Percentiles rank a stretch among this genome's conserved stretches.
These are phyloP conservation scores for Callipepla californica DNA, from an alignment of 2,113 vertebrate genomes.

Conservation along the genomic window DNA sequence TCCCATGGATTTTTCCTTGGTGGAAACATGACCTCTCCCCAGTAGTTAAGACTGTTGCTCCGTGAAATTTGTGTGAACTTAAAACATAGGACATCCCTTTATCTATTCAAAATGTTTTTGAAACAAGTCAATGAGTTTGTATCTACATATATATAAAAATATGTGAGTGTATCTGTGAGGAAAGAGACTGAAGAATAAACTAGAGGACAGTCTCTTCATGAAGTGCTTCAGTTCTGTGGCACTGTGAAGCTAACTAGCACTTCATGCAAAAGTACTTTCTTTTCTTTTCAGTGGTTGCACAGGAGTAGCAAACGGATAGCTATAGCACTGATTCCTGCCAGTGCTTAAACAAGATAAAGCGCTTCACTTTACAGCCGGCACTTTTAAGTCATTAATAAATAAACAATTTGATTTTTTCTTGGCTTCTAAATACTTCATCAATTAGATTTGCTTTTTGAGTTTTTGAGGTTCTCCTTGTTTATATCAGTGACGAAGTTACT, in stretches of 20 bases:
- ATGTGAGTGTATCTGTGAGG: neutral
- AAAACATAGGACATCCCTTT: neutral
- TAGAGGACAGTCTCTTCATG: neutral
- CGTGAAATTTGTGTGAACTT: neutral
- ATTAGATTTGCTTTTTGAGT: conserved; percentile 14
- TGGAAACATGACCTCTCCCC: neutral
- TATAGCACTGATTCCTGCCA: neutral
- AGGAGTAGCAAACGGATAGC: neutral
- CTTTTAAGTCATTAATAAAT: conserved; percentile 11
- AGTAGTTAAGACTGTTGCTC: neutral
- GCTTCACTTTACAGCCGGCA: neutral
- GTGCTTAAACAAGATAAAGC: neutral
- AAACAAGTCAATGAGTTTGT: neutral
- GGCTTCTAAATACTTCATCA: conserved; percentile 14
- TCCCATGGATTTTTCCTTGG: neutral
- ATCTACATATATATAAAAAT: no score
- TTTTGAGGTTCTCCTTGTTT: conserved; percentile 38
- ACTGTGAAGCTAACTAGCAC: neutral
- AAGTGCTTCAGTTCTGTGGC: neutral
- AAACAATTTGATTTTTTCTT: conserved; percentile 21
- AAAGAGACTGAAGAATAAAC: neutral
- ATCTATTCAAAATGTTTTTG: neutral
- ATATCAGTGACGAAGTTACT: conserved; percentile 52
- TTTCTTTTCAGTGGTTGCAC: neutral
- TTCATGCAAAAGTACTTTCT: neutral